Evolutionary conservation across 2,888 invertebrate genomes (phyloP).

Genomic region (Camptogramma bilineatum): DNA sequence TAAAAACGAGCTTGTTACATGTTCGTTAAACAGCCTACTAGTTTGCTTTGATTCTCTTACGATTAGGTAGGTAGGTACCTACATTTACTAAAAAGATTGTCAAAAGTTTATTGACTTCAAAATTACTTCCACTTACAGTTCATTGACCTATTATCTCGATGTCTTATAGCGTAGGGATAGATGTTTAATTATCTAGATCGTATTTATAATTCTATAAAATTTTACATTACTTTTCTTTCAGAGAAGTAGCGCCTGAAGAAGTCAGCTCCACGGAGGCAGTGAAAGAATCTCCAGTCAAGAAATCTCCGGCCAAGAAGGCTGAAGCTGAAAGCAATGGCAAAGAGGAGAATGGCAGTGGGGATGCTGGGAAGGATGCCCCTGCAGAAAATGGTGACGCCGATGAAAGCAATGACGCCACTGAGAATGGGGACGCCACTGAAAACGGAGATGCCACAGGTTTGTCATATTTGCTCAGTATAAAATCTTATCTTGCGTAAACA

Average conservation of each 20-base stretch:
- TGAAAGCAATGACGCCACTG: slow-evolving; percentile 80
- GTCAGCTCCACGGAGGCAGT: slow-evolving; percentile 77
- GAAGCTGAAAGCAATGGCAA: slow-evolving; percentile 82
- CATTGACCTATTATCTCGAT: slow-evolving; percentile 5
- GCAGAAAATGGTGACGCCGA: slow-evolving; percentile 76
- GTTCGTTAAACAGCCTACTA: not conserved
- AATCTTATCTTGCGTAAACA: not conserved
- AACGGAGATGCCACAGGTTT: slow-evolving; percentile 78
- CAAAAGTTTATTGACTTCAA: slow-evolving; percentile 22
- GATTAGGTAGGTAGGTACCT: not conserved
- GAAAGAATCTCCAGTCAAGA: slow-evolving; percentile 82
- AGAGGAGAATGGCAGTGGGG: slow-evolving; percentile 75
- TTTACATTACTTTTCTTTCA: slow-evolving; percentile 56
- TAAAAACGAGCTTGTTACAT: slow-evolving; percentile 17
- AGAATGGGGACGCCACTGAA: slow-evolving; percentile 79
- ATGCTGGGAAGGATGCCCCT: slow-evolving; percentile 65
- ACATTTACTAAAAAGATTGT: not conserved
- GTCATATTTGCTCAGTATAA: not conserved
- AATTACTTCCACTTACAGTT: not conserved
- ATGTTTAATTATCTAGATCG: not conserved
- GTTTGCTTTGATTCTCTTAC: not conserved
- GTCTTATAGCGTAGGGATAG: not conserved
- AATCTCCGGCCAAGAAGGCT: slow-evolving; percentile 81
- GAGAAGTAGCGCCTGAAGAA: slow-evolving; percentile 78
- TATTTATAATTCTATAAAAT: not conserved